Conservation (phyloP, 2,888 invertebrate species). For the Pollenia amentaria region DNA sequence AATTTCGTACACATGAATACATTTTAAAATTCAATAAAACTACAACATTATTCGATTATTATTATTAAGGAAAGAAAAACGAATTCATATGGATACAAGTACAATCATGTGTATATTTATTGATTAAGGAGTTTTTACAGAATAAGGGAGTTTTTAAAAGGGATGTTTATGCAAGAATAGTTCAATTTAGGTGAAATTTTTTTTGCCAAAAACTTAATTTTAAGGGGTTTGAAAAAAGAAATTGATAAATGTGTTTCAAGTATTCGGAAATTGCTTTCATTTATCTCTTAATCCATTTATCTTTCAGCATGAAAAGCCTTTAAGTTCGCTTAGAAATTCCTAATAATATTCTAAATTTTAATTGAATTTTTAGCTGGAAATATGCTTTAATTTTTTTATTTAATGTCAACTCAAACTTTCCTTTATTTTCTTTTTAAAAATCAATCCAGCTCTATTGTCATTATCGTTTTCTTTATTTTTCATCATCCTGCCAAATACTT, state of each 20-base stretch:
- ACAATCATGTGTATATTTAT: constrained; percentile 22
- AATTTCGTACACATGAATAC: constrained; percentile 58
- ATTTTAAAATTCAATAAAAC: constrained; percentile 60
- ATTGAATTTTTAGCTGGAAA: too few relatives aligned
- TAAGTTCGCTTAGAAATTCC: too few relatives aligned
- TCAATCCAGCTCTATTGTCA: constrained; percentile 8
- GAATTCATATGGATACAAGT: constrained; percentile 20
- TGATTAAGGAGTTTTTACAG: background rate
- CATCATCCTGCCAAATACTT: constrained; percentile 37
- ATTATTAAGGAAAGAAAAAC: background rate
- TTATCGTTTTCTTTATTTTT: constrained; percentile 28
- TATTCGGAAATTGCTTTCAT: background rate
- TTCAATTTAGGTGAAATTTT: background rate
- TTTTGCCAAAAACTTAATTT: background rate
- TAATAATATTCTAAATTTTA: too few relatives aligned
- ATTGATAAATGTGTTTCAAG: background rate
- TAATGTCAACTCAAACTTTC: too few relatives aligned
- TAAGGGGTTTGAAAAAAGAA: background rate
- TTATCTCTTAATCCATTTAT: too few relatives aligned
- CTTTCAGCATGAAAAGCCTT: too few relatives aligned
- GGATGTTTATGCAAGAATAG: background rate
- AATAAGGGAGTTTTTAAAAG: background rate
- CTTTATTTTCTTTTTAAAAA: background rate
- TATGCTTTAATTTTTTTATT: too few relatives aligned
- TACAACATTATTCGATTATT: constrained; percentile 27